These are phyloP conservation scores for Typhlichthys subterraneus DNA, from an alignment of 2,797 vertebrate genomes.

Conservation along the genomic window DNA sequence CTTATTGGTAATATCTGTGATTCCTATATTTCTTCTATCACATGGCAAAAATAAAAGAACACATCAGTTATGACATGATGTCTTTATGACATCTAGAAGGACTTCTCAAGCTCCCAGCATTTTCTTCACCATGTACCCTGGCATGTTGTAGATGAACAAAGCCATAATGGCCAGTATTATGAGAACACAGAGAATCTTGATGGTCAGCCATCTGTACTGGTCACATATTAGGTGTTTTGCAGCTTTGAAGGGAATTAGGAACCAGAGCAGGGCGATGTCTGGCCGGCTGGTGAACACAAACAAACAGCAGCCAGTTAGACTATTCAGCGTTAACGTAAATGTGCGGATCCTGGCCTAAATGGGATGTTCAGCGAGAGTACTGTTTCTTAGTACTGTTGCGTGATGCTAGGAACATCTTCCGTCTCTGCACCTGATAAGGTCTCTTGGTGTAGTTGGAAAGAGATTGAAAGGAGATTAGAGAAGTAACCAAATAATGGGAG, in stretches of 20 bases:
- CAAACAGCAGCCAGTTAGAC: constrained; percentile 1
- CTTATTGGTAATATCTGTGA: not conserved
- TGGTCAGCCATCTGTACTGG: constrained; percentile 96
- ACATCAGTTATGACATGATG: too few species aligned
- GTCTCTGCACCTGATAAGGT: too few species aligned
- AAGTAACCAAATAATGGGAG: not conserved
- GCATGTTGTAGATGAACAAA: constrained; percentile 88
- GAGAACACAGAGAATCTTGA: constrained; percentile 89
- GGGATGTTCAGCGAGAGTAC: not conserved
- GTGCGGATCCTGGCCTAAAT: too few species aligned
- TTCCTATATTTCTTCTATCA: constrained; percentile 1
- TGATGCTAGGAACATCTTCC: too few species aligned
- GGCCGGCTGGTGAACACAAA: constrained; percentile 76
- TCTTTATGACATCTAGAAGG: too few species aligned
- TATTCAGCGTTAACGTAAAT: too few species aligned
- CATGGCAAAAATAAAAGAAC: constrained; percentile 1
- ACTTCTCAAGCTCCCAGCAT: constrained; percentile 77
- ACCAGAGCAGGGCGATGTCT: constrained; percentile 93
- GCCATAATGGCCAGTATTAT: constrained; percentile 86
- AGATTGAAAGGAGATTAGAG: not conserved
- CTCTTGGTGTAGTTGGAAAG: too few species aligned
- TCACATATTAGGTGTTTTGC: constrained; percentile 92
- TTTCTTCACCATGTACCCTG: constrained; percentile 89
- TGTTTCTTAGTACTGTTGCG: too few species aligned
- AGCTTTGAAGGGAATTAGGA: constrained; percentile 91